A percentile compares a stretch with the other conserved stretches of the same genome.
These are phyloP conservation scores for Bucorvus abyssinicus DNA, from an alignment of 2,797 vertebrate genomes.

Conservation along the genomic window DNA sequence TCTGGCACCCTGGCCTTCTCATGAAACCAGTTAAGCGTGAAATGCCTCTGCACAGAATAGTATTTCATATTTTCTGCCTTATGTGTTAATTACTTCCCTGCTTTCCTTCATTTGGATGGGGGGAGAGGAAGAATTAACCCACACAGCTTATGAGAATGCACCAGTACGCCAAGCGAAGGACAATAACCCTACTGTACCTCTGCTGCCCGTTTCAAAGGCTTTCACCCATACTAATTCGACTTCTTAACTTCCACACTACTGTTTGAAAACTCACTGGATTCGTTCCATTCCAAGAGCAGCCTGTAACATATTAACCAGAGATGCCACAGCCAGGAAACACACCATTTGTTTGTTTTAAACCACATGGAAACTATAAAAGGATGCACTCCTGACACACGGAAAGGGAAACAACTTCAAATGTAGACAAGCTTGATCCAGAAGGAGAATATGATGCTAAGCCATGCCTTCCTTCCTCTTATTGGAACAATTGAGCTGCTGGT, in stretches of 20 bases:
- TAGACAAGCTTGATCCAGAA: neutral
- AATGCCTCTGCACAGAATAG: conserved; percentile 34
- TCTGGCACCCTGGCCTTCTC: conserved; percentile 40
- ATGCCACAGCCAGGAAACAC: neutral
- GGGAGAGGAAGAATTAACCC: neutral
- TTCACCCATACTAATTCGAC: neutral
- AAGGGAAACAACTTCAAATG: neutral
- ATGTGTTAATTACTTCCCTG: conserved; percentile 51
- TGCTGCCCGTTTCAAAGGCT: neutral
- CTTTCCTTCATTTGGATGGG: conserved; percentile 20
- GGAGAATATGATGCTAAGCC: accelerated
- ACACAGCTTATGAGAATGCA: neutral
- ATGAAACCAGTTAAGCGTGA: conserved; percentile 59
- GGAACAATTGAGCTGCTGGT: neutral
- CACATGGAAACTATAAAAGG: accelerated
- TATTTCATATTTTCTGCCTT: conserved; percentile 58
- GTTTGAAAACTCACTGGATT: neutral
- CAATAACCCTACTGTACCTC: neutral
- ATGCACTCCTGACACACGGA: neutral
- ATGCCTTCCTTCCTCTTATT: neutral
- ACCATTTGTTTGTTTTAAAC: neutral
- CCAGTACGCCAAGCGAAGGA: neutral
- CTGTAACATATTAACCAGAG: neutral
- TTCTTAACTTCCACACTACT: neutral
- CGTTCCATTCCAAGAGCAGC: neutral